Conservation (phyloP, 2,797 vertebrate genomes). For the Salarias fasciatus region DNA sequence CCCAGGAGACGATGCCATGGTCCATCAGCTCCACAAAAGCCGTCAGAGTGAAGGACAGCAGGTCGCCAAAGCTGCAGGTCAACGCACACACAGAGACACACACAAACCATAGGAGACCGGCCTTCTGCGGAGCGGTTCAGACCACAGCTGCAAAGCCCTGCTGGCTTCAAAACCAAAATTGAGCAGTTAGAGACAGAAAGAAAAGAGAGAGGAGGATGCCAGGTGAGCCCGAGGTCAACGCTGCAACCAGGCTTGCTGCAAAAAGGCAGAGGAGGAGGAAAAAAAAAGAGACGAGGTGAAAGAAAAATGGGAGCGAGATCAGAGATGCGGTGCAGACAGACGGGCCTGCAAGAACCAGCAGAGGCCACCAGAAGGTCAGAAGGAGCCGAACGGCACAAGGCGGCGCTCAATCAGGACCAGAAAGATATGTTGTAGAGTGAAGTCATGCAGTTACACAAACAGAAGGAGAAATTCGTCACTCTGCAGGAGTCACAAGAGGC, state of each 20-base stretch:
- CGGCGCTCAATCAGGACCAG: conserved; percentile 57
- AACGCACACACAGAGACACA: conserved; percentile 74
- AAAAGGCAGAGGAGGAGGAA: conserved; percentile 34
- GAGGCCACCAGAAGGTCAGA: conserved; percentile 60
- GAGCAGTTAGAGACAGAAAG: conserved; percentile 47
- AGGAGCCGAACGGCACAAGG: conserved; percentile 51
- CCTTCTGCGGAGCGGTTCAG: conserved; percentile 50
- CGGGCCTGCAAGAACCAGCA: conserved; percentile 54
- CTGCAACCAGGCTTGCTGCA: conserved; percentile 58
- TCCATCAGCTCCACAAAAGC: conserved; percentile 99
- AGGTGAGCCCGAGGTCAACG: conserved; percentile 40
- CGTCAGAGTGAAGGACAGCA: conserved; percentile 97
- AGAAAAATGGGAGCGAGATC: conserved; percentile 36
- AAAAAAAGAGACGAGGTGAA: conserved; percentile 7
- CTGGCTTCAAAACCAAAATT: conserved; percentile 40
- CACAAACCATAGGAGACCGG: conserved; percentile 71
- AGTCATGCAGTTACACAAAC: conserved; percentile 75
- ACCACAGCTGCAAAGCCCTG: conserved; percentile 59
- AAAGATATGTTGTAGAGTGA: conserved; percentile 62
- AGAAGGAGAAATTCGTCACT: conserved; percentile 52
- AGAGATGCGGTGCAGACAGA: conserved; percentile 55
- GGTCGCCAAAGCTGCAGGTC: conserved; percentile 95
- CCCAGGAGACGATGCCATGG: conserved; percentile 99
- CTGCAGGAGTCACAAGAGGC: conserved; percentile 43
- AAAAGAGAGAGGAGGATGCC: conserved; percentile 24